Conservation (phyloP, 2,113 vertebrate species). For the Neotragus pygmaeus region DNA sequence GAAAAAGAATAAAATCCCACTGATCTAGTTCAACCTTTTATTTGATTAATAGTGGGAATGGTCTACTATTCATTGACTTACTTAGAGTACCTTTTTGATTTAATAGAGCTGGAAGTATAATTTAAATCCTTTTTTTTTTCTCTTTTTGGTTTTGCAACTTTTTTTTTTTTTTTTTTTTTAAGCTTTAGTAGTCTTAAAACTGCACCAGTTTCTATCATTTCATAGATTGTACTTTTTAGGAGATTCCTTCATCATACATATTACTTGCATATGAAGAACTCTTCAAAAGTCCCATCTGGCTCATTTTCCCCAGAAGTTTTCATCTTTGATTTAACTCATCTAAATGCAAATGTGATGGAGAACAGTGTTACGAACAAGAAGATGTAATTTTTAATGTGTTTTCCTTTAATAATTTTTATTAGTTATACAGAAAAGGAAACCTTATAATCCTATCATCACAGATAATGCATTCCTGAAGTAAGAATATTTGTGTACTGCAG, state of each 20-base stretch:
- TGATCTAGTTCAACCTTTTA: not conserved
- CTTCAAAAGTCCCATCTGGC: not conserved
- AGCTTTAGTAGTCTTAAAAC: not conserved
- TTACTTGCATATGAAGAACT: not conserved
- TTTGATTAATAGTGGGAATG: not conserved
- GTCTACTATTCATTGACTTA: not conserved
- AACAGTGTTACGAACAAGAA: not conserved
- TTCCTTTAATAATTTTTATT: not conserved
- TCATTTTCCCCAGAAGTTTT: not conserved
- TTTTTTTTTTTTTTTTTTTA: not conserved
- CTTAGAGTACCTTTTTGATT: not conserved
- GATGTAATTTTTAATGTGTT: not conserved
- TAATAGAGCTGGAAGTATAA: not conserved
- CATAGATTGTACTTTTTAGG: not conserved
- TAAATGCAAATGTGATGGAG: not conserved
- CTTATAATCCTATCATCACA: not conserved
- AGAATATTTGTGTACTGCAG: not conserved
- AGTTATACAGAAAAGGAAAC: not conserved
- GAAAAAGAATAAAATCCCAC: not conserved
- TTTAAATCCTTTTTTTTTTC: not conserved
- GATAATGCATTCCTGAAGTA: not conserved
- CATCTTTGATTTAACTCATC: not conserved
- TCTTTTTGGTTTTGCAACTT: not conserved
- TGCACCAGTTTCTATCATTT: not conserved
- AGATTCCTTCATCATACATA: not conserved